Conservation (phyloP, 2,888 invertebrate species). For the Phengaris arion region DNA sequence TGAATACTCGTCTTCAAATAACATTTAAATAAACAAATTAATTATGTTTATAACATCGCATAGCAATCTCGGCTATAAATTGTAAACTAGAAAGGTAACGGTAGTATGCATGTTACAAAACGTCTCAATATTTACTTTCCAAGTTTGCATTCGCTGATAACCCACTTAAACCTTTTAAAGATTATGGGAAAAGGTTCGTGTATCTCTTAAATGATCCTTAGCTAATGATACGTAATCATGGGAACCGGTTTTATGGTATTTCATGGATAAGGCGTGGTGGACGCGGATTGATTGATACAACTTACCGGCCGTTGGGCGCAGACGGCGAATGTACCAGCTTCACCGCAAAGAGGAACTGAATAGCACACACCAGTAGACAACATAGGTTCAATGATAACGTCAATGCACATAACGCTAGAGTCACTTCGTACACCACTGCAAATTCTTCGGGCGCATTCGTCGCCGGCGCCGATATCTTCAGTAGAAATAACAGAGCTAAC, state of each 20-base stretch:
- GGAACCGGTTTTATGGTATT: slow-evolving; percentile 60
- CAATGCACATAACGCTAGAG: slow-evolving; percentile 92
- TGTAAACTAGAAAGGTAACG: slow-evolving; percentile 24
- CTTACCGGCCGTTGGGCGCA: slow-evolving; percentile 85
- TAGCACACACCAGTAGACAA: slow-evolving; percentile 94
- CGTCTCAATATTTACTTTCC: slow-evolving; percentile 14
- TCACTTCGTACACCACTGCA: slow-evolving; percentile 94
- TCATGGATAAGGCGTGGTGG: slow-evolving; percentile 53
- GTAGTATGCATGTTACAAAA: slow-evolving; percentile 10
- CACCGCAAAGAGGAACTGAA: slow-evolving; percentile 95
- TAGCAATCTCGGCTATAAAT: neutral
- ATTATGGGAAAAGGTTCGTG: slow-evolving; percentile 23
- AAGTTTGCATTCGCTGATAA: slow-evolving; percentile 24
- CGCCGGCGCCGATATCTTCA: slow-evolving; percentile 89
- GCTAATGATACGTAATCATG: slow-evolving; percentile 51
- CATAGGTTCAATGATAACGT: slow-evolving; percentile 93
- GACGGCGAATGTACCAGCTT: slow-evolving; percentile 93
- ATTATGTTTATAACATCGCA: slow-evolving; percentile 20
- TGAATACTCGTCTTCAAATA: slow-evolving; percentile 1
- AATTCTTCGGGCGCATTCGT: slow-evolving; percentile 86
- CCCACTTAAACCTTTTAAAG: slow-evolving; percentile 21
- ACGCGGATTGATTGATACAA: slow-evolving; percentile 46
- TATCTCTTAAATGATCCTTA: slow-evolving; percentile 26
- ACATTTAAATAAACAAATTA: slow-evolving; percentile 30
- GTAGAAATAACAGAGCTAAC: slow-evolving; percentile 89